Evolutionary conservation across 2,113 vertebrate genomes (phyloP).

Genomic region (Balaeniceps rex): DNA sequence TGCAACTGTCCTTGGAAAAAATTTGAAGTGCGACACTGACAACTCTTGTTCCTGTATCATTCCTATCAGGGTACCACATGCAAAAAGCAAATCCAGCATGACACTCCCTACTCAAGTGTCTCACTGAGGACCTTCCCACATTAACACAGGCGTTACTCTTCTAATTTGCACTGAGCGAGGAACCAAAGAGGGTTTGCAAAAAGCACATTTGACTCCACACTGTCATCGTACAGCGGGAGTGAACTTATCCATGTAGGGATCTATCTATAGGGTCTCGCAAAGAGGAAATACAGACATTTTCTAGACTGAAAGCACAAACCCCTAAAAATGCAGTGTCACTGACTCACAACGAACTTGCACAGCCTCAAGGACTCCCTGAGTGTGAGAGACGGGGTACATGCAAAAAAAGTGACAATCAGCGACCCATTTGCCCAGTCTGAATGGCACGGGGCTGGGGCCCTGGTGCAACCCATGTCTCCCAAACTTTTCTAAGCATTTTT

Average conservation of each 20-base stretch:
- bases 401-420: no score
- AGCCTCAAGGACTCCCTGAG: not conserved
- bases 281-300: not conserved
- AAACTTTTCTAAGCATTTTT: not conserved
- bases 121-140: not conserved
- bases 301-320: not conserved
- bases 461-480: not conserved
- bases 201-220: rapidly evolving
- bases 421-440: not conserved
- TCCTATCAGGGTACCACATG: not conserved
- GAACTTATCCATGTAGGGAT: not conserved
- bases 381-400: rapidly evolving
- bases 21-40: rapidly evolving
- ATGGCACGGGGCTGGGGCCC: rapidly evolving
- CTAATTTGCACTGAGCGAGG: not conserved
- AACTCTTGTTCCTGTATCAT: not conserved
- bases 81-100: not conserved
- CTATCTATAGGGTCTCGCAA: not conserved
- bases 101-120: not conserved
- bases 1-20: not conserved
- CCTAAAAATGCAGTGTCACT: rapidly evolving
- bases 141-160: not conserved
- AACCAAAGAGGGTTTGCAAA: not conserved
- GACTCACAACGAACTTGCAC: not conserved
- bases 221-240: not conserved